Evolutionary conservation across 1,140 invertebrate genomes (phyloP).

Genomic region (Hycleus phaleratus): DNA sequence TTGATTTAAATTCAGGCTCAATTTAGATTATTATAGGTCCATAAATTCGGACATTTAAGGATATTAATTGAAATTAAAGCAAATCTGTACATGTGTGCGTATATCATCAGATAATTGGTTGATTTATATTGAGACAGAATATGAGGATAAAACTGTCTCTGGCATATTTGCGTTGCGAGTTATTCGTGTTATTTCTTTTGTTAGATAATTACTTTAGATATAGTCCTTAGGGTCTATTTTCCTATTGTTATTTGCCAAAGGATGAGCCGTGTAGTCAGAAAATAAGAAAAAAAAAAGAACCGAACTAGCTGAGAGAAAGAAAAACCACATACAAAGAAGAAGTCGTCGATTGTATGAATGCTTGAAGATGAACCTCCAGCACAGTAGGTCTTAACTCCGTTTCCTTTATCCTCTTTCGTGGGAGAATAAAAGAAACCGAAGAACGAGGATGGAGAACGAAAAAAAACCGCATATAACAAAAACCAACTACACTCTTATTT

Average conservation of each 20-base stretch:
- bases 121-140: conserved; percentile 7
- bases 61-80: too few species aligned
- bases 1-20: too few species aligned
- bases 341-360: conserved; percentile 15
- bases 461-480: conserved; percentile 1
- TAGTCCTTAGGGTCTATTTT: conserved; percentile 13
- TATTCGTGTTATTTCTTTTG: conserved; percentile 14
- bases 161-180: conserved; percentile 12
- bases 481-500: conserved; percentile 11
- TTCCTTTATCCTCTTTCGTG: conserved; percentile 8
- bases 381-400: conserved; percentile 11
- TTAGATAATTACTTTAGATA: conserved; percentile 15
- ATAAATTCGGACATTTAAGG: too few species aligned
- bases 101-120: conserved; percentile 10
- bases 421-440: background rate
- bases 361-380: conserved; percentile 11
- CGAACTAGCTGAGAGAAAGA: too few species aligned
- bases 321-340: conserved; percentile 3
- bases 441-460: too few species aligned
- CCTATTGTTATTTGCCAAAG: conserved; percentile 11
- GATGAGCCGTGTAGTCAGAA: conserved; percentile 12
- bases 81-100: too few species aligned
- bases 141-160: conserved; percentile 8
- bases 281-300: background rate
- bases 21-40: too few species aligned